Conservation (phyloP, 2,888 invertebrate species). For the Harpalus rubripes region DNA sequence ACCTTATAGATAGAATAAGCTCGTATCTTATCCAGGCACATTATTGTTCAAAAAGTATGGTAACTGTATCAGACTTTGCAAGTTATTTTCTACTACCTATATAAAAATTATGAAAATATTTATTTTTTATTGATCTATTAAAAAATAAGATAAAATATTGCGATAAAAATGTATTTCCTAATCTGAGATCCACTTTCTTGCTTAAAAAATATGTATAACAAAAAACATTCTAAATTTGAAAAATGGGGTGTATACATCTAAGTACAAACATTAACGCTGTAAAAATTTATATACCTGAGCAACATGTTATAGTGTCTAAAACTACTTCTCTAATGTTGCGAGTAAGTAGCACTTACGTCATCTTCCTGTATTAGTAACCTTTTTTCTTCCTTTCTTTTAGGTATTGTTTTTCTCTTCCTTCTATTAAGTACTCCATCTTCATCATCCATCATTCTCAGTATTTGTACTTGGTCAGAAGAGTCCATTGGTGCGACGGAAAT, state of each 20-base stretch:
- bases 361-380: conserved; percentile 77
- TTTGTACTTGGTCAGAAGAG: conserved; percentile 86
- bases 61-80: conserved; percentile 49
- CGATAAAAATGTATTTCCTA: conserved; percentile 16
- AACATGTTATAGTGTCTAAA: conserved; percentile 35
- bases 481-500: conserved; percentile 89
- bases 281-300: conserved; percentile 53
- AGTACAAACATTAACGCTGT: conserved; percentile 16
- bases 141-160: conserved; percentile 16
- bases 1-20: conserved; percentile 43
- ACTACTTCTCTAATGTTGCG: conserved; percentile 60
- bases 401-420: conserved; percentile 73
- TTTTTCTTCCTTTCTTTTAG: conserved; percentile 76
- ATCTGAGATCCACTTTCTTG: conserved; percentile 30
- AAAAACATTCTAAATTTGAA: conserved; percentile 7
- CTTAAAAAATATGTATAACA: conserved; percentile 12
- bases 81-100: conserved; percentile 5
- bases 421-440: conserved; percentile 84
- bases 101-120: conserved; percentile 42
- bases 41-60: conserved; percentile 46
- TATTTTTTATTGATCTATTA: conserved; percentile 13
- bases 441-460: conserved; percentile 88
- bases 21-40: conserved; percentile 53
- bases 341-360: conserved; percentile 71
- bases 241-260: conserved; percentile 11